Conservation (phyloP, 2,888 invertebrate genomes). For the Pollenia amentaria region DNA sequence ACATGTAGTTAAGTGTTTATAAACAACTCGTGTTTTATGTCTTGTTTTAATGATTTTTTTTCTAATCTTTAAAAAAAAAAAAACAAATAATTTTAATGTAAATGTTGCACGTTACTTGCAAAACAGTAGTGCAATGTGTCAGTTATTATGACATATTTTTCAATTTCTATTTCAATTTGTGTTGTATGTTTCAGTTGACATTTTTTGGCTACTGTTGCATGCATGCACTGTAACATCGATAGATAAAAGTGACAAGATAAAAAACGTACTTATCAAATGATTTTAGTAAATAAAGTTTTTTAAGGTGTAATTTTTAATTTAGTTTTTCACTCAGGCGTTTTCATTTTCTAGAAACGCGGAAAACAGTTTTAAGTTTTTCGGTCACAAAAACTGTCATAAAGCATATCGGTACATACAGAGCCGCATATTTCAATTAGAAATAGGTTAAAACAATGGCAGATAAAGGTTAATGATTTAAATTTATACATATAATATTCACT, state of each 20-base stretch:
- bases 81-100: conserved; percentile 23
- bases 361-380: too few relatives aligned
- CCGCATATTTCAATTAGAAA: too few relatives aligned
- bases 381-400: too few relatives aligned
- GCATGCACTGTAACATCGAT: neutral
- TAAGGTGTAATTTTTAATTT: too few relatives aligned
- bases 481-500: too few relatives aligned
- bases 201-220: conserved; percentile 11
- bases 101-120: neutral
- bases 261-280: too few relatives aligned
- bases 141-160: conserved; percentile 49
- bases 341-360: too few relatives aligned
- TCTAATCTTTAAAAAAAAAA: neutral
- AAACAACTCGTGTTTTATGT: conserved; percentile 55
- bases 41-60: conserved; percentile 42
- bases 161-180: neutral
- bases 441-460: too few relatives aligned
- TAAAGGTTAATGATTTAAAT: too few relatives aligned
- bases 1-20: conserved; percentile 42
- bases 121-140: conserved; percentile 40
- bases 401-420: too few relatives aligned
- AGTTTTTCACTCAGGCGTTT: too few relatives aligned
- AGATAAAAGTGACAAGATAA: neutral
- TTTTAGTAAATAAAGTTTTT: too few relatives aligned
- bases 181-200: neutral